phyloP scores from a whole-genome alignment of 1,140 invertebrate species.

The Aphaenogaster rudis region DNA sequence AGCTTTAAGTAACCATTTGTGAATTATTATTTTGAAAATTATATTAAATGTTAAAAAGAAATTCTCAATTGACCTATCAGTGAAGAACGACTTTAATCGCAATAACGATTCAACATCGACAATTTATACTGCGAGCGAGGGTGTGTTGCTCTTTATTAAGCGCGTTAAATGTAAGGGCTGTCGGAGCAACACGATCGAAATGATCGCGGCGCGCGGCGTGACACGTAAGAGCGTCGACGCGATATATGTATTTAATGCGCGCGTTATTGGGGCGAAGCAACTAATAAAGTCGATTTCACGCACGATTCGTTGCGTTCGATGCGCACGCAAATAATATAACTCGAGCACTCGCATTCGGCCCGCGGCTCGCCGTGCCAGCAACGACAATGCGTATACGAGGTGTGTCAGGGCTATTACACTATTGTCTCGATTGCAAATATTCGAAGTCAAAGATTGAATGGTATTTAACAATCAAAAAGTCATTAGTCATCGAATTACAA shows the following conservation, averaged over 20 bases:
- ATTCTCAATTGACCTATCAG: neutral
- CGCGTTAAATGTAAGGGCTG: constrained; percentile 49
- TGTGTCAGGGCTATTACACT: constrained; percentile 12
- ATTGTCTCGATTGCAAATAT: neutral
- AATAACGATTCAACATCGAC: neutral
- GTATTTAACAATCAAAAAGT: neutral
- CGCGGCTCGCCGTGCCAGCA: constrained; percentile 11
- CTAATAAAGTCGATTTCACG: constrained; percentile 86
- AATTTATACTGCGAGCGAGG: neutral
- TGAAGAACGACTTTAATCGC: neutral
- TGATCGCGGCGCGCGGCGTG: constrained; percentile 66
- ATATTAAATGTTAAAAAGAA: neutral
- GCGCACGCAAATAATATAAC: constrained; percentile 69
- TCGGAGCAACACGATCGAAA: constrained; percentile 64
- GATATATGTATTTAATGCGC: constrained; percentile 73
- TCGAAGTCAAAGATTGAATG: neutral
- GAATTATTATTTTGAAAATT: constrained; percentile 13
- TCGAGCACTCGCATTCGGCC: constrained; percentile 52
- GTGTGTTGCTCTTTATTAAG: constrained; percentile 8
- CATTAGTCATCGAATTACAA: neutral
- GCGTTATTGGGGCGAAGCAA: constrained; percentile 75
- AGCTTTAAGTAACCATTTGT: neutral
- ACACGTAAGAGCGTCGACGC: constrained; percentile 68
- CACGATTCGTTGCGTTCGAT: constrained; percentile 79
- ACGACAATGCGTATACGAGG: constrained; percentile 60